Percentiles rank a stretch among this genome's conserved stretches.
phyloP scores from a whole-genome alignment of 2,888 invertebrate genomes.

The Chrysopilus asiliformis region DNA sequence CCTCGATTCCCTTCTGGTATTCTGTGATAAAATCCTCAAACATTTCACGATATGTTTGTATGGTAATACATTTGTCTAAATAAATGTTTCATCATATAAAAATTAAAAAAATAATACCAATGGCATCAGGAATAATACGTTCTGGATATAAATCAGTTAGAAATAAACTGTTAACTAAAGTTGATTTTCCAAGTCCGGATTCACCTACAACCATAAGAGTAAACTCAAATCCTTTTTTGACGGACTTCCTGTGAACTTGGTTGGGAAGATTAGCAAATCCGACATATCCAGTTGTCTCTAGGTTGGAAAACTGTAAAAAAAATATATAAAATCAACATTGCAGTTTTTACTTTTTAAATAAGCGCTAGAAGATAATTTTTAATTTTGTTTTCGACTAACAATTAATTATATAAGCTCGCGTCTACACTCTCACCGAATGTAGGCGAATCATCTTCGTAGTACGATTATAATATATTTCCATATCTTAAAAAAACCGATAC shows the following conservation, averaged over 20 bases:
- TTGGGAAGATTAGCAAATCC: slow-evolving; percentile 78
- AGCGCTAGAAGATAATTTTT: too few relatives aligned
- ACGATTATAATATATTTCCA: too few relatives aligned
- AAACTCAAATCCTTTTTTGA: slow-evolving; percentile 96
- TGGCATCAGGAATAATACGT: slow-evolving; percentile 73
- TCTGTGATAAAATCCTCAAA: too few relatives aligned
- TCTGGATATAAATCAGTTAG: slow-evolving; percentile 91
- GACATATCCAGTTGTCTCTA: slow-evolving; percentile 76
- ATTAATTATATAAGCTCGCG: too few relatives aligned
- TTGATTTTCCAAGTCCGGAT: slow-evolving; percentile 88
- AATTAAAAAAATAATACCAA: slow-evolving; percentile 39
- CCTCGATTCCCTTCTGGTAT: too few relatives aligned
- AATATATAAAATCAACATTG: too few relatives aligned
- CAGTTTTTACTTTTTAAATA: too few relatives aligned
- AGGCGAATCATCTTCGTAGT: too few relatives aligned
- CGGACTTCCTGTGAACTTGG: slow-evolving; percentile 93
- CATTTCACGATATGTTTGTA: too few relatives aligned
- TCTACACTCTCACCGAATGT: too few relatives aligned
- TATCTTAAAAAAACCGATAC: too few relatives aligned
- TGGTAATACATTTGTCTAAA: not conserved
- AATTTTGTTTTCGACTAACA: too few relatives aligned
- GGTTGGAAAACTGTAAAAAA: slow-evolving; percentile 56
- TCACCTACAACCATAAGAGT: slow-evolving; percentile 94
- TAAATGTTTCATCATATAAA: slow-evolving; percentile 1
- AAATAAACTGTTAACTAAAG: slow-evolving; percentile 88